Percentiles rank a stretch among this genome's conserved stretches.
phyloP scores from a whole-genome alignment of 2,113 vertebrate genomes.

The Toxostoma redivivum region DNA sequence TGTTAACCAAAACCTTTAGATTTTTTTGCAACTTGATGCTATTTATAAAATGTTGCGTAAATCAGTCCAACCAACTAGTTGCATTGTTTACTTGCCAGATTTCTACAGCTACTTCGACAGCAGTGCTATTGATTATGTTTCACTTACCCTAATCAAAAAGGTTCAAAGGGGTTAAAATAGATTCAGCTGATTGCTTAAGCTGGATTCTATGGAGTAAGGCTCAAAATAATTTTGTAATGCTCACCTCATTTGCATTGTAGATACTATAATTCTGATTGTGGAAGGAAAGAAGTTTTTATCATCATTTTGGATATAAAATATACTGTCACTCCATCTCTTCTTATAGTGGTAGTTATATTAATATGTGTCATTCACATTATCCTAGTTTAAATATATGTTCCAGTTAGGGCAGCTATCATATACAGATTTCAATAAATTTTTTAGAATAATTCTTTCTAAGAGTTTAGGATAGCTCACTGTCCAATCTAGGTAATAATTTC shows the following conservation, averaged over 20 bases:
- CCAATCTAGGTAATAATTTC: neutral
- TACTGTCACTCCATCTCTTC: neutral
- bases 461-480: neutral
- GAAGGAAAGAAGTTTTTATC: neutral
- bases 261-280: neutral
- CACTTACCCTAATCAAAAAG: neutral
- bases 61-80: neutral
- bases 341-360: neutral
- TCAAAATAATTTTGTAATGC: neutral
- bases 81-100: neutral
- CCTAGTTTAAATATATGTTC: neutral
- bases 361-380: neutral
- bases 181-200: neutral
- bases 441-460: neutral
- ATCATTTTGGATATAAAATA: neutral
- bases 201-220: neutral
- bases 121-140: neutral
- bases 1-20: neutral
- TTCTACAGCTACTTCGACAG: neutral
- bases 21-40: neutral
- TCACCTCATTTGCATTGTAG: neutral
- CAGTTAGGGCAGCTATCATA: neutral
- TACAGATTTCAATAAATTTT: neutral
- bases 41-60: neutral
- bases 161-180: neutral